These are phyloP conservation scores for Disparrhopalites patrizii DNA, from an alignment of 2,888 invertebrate genomes.

Conservation along the genomic window DNA sequence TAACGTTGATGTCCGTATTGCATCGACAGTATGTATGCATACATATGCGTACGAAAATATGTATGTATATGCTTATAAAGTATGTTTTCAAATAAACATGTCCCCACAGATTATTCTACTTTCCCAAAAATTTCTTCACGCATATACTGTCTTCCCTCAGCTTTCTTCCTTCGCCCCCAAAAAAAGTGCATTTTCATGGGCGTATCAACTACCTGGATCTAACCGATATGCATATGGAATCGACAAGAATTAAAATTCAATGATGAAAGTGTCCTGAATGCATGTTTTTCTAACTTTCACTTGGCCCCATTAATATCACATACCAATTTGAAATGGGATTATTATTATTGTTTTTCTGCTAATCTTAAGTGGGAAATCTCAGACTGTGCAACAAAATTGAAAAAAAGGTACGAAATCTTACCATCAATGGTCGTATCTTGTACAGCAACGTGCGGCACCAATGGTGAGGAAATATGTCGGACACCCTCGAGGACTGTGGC, in stretches of 20 bases:
- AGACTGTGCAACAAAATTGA: neutral
- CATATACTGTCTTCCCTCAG: no score
- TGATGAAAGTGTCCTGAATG: conserved; percentile 16
- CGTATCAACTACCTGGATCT: neutral
- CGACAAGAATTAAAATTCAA: conserved; percentile 6
- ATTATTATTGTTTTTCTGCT: no score
- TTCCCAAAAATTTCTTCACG: neutral
- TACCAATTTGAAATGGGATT: no score
- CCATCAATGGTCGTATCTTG: conserved; percentile 68
- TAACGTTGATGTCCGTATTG: no score
- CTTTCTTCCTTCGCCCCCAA: no score
- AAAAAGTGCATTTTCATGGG: no score
- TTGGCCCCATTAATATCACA: neutral
- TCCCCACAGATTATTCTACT: neutral
- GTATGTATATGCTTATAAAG: no score
- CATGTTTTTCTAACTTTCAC: conserved; percentile 22
- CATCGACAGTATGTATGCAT: no score
- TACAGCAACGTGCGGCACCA: conserved; percentile 83
- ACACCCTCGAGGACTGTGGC: conserved; percentile 75
- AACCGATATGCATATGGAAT: no score
- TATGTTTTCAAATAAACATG: neutral
- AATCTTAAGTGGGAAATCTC: no score
- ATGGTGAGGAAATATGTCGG: conserved; percentile 75
- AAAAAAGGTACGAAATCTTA: conserved; percentile 51
- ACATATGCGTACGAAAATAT: no score